Evolutionary conservation across 2,113 vertebrate genomes (phyloP).

Genomic region (Nothobranchius kuhntae): DNA sequence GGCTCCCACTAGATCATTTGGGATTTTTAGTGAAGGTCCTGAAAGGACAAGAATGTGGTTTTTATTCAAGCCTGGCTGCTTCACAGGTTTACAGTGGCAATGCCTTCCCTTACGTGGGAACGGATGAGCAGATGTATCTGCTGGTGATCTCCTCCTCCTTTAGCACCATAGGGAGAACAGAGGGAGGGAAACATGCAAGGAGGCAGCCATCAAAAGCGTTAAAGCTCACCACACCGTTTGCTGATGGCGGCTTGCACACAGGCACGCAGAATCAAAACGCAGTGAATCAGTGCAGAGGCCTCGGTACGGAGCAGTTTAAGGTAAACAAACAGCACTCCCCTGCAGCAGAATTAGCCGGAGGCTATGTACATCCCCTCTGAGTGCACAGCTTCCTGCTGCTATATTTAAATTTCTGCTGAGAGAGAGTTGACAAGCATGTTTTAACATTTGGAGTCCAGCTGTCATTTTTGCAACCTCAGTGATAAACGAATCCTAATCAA

Average conservation of each 20-base stretch:
- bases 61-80: slow-evolving; percentile 8
- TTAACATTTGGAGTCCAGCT: slow-evolving; percentile 34
- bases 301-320: slow-evolving; percentile 47
- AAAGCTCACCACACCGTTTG: slow-evolving; percentile 44
- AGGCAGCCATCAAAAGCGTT: slow-evolving; percentile 53
- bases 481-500: slow-evolving; percentile 5
- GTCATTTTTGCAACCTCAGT: slow-evolving; percentile 6
- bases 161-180: slow-evolving; percentile 34
- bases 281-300: slow-evolving; percentile 45
- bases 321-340: slow-evolving; percentile 65
- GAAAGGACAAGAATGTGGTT: slow-evolving; percentile 6
- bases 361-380: slow-evolving; percentile 51
- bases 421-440: slow-evolving; percentile 23
- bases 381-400: slow-evolving; percentile 48
- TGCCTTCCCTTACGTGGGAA: slow-evolving; percentile 33
- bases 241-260: slow-evolving; percentile 39
- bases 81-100: slow-evolving; percentile 32
- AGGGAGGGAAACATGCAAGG: slow-evolving; percentile 28
- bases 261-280: slow-evolving; percentile 45
- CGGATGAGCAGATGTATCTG: slow-evolving; percentile 27
- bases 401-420: slow-evolving; percentile 46
- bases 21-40: neutral
- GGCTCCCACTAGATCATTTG: slow-evolving; percentile 1
- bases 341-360: slow-evolving; percentile 48
- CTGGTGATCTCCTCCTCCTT: slow-evolving; percentile 14